phyloP scores from a whole-genome alignment of 2,113 vertebrate species.

The Rattus rattus region DNA sequence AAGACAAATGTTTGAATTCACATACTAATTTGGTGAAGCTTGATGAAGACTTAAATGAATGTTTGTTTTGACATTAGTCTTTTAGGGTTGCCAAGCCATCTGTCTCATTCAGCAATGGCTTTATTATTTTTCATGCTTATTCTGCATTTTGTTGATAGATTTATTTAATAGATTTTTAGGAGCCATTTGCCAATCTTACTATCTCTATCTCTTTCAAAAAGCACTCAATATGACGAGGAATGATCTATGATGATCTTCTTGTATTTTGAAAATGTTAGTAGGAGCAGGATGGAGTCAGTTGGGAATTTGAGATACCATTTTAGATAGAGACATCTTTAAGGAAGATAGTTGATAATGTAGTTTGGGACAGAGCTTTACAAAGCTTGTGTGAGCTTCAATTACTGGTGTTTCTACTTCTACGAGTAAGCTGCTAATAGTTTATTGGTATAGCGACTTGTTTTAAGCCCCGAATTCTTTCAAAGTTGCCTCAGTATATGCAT shows the following conservation, averaged over 20 bases:
- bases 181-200: conserved; percentile 75
- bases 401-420: not conserved
- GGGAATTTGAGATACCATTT: conserved; percentile 49
- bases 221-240: conserved; percentile 60
- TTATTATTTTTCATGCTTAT: conserved; percentile 83
- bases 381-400: not conserved
- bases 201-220: conserved; percentile 67
- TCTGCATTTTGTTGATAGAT: conserved; percentile 82
- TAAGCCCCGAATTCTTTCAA: not conserved
- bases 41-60: conserved; percentile 80
- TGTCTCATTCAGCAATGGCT: conserved; percentile 82
- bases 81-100: conserved; percentile 84
- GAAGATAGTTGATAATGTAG: conserved; percentile 40
- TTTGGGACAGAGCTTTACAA: conserved; percentile 8
- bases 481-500: not conserved
- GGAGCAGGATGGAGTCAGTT: conserved; percentile 49
- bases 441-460: conserved; percentile 28
- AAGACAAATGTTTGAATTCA: conserved; percentile 83
- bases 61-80: conserved; percentile 81
- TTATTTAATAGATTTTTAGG: conserved; percentile 79
- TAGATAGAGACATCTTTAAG: conserved; percentile 50
- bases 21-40: conserved; percentile 81
- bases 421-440: conserved; percentile 27
- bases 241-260: conserved; percentile 59
- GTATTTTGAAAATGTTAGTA: conserved; percentile 44